Percentiles rank a stretch among this genome's conserved stretches.
These are phyloP conservation scores for Sabatieria punctata DNA, from an alignment of 2,888 invertebrate species.

Conservation along the genomic window DNA sequence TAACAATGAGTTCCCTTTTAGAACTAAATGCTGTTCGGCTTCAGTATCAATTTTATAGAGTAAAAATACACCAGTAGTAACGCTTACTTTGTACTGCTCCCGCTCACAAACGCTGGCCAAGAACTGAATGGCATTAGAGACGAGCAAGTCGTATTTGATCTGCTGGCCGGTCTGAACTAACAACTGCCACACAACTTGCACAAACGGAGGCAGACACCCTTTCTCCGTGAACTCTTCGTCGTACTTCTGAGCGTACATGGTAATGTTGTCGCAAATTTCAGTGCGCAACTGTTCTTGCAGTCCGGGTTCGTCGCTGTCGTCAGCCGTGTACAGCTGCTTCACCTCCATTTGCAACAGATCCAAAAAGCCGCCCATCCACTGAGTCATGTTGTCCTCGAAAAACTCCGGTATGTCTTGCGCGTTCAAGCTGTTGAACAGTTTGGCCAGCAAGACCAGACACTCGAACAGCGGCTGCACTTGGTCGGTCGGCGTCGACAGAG, in stretches of 20 bases:
- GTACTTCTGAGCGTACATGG: slow-evolving; percentile 85
- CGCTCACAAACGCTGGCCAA: slow-evolving; percentile 83
- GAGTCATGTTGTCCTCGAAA: slow-evolving; percentile 83
- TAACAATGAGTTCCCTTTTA: too few relatives aligned
- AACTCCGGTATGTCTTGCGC: slow-evolving; percentile 95
- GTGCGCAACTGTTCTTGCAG: slow-evolving; percentile 68
- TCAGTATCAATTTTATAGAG: too few relatives aligned
- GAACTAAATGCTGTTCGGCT: too few relatives aligned
- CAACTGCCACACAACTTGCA: slow-evolving; percentile 81
- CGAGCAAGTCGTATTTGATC: slow-evolving; percentile 38
- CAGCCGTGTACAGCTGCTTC: slow-evolving; percentile 4
- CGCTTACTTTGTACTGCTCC: slow-evolving; percentile 59
- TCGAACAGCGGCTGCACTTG: slow-evolving; percentile 43
- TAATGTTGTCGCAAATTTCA: slow-evolving; percentile 86
- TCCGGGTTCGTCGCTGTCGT: slow-evolving; percentile 18
- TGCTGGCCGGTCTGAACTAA: slow-evolving; percentile 42
- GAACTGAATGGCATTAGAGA: slow-evolving; percentile 88
- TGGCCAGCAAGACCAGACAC: slow-evolving; percentile 67
- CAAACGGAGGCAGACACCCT: slow-evolving; percentile 76
- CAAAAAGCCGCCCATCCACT: slow-evolving; percentile 84
- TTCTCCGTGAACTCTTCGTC: slow-evolving; percentile 85
- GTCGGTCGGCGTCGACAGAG: slow-evolving; percentile 8
- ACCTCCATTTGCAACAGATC: slow-evolving; percentile 47
- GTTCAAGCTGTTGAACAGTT: slow-evolving; percentile 91
- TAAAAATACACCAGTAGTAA: too few relatives aligned